Base-by-base conservation (phyloP, 2,888 invertebrate genomes). In the Melanophora roralis region DNA sequence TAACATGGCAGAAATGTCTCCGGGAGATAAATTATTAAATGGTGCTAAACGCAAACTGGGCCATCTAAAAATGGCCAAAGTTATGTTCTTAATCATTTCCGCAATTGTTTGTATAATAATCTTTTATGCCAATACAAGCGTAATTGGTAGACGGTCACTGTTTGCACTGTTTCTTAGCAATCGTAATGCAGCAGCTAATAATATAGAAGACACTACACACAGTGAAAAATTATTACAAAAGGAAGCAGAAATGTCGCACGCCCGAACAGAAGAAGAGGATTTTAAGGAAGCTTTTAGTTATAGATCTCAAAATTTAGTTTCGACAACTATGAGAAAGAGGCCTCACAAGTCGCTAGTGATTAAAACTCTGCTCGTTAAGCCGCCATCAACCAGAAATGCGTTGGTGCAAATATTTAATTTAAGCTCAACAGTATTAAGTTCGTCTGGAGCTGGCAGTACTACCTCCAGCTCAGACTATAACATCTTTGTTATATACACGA, bases 401-500 rank as follows among this genome's bases (percentile, higher is more conserved):
- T 68, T 76, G 0, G 80, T 80, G 55, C 80, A 80, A 51, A 68
- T 76, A 27, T 76, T 76, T n/a, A 80, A 76, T 65, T 76, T 80
- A 55, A 72, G 72, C 21, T 43, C 72, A 36, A 38, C 67, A 51
- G 67, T 72, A 51, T 43, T 62, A 43, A 67, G 71, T 19, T 14
- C 45, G 5, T 14, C 45, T 2, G 64, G 68, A 4, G 27, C n/a
- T 1, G 72, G 55, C 14, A 14, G 38, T 81, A 40, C 8, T n/a
- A 21, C 49, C n/a, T 45, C 76, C 40, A 51, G 51, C 14, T 84
- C 88, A 40, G 87, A 89, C 49, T 89, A 89, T 71, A 89, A 89
- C 67, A 89, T 89, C 55, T 89, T 89, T 80, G 88, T 89, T 19
- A 89, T 89, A 34, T 89, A 89, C 65, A 89, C 89, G 5, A 87